These are phyloP conservation scores for Drosophila borborema DNA, from an alignment of 2,888 invertebrate species.

Conservation along the genomic window DNA sequence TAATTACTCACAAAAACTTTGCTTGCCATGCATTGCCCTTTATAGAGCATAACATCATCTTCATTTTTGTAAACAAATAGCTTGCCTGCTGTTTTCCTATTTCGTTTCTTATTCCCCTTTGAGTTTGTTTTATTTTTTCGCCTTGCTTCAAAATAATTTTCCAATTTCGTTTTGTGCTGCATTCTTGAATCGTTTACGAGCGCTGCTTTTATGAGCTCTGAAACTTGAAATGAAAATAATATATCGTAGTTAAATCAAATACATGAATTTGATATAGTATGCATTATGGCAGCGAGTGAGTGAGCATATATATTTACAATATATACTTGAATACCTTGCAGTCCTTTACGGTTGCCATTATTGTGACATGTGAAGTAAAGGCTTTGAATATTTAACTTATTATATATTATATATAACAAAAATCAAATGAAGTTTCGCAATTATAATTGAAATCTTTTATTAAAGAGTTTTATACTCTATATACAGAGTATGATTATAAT, in stretches of 20 bases:
- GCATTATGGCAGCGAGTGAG: background rate
- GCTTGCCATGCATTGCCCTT: background rate
- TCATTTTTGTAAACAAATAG: background rate
- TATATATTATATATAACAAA: background rate
- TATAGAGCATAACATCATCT: background rate
- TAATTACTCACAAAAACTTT: background rate
- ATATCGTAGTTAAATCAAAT: background rate
- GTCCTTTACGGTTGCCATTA: too few species aligned
- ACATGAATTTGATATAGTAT: background rate
- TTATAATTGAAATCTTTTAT: too few species aligned
- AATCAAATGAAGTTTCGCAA: too few species aligned
- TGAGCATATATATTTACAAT: background rate
- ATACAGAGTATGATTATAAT: too few species aligned
- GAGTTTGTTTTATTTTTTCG: background rate
- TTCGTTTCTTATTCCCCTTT: slow-evolving; percentile 1
- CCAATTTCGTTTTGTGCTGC: slow-evolving; percentile 2
- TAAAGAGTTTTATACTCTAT: too few species aligned
- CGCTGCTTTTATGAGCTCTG: background rate
- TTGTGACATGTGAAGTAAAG: too few species aligned
- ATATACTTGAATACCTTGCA: too few species aligned
- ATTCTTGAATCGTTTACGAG: background rate
- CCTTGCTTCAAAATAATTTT: slow-evolving; percentile 4
- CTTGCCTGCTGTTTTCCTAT: background rate
- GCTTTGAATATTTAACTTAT: too few species aligned
- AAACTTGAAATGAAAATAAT: background rate